Conservation (phyloP, 2,888 invertebrate species). For the Sisyra nigra region DNA sequence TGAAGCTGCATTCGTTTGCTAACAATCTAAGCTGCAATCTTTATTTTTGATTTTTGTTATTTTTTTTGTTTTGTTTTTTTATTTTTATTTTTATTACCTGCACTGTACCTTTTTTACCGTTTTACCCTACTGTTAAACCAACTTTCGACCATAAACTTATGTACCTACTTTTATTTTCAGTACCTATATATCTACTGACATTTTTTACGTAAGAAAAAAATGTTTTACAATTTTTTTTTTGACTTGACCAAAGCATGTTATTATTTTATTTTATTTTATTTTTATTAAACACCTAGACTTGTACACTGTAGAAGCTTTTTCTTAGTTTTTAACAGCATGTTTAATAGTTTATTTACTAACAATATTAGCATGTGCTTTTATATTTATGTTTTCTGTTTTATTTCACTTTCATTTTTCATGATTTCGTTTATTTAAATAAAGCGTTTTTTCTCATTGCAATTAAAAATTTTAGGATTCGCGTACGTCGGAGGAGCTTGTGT, state of each 20-base stretch:
- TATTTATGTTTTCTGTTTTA: no score
- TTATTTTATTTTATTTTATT: neutral
- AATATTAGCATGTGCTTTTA: no score
- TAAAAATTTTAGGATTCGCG: constrained; percentile 77
- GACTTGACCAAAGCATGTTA: neutral
- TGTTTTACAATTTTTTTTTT: neutral
- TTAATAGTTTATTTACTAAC: no score
- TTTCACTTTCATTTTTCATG: no score
- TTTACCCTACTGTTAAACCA: neutral
- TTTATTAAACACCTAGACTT: neutral
- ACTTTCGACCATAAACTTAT: neutral
- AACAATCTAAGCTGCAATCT: no score
- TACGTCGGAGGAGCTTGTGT: constrained; percentile 94
- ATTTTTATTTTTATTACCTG: constrained; percentile 6
- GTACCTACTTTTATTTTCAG: neutral
- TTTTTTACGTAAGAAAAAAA: neutral
- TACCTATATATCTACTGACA: neutral
- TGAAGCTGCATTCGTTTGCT: no score
- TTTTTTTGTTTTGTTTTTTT: constrained; percentile 1
- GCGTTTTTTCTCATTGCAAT: no score
- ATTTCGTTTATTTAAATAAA: no score
- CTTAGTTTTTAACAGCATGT: neutral
- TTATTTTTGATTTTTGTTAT: neutral
- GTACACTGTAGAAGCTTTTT: neutral
- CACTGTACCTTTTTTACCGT: constrained; percentile 1